phyloP scores from a whole-genome alignment of 2,888 invertebrate genomes.

The Amorpha juglandis region DNA sequence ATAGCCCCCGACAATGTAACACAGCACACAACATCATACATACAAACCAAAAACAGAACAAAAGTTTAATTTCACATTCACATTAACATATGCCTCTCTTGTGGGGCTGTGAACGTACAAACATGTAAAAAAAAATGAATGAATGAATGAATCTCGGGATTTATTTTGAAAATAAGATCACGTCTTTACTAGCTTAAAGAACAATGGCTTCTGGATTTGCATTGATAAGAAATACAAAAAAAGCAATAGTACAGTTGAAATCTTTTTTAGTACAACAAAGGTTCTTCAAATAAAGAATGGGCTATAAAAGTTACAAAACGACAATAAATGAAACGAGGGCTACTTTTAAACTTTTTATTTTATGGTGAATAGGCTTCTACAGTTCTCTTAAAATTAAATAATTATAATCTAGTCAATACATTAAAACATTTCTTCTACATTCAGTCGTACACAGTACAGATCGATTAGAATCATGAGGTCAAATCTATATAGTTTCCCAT shows the following conservation, averaged over 20 bases:
- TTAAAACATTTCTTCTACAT: slow-evolving; percentile 13
- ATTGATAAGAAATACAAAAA: slow-evolving; percentile 14
- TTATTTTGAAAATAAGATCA: neutral
- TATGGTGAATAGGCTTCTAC: slow-evolving; percentile 39
- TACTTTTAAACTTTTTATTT: slow-evolving; percentile 47
- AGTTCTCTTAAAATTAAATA: slow-evolving; percentile 32
- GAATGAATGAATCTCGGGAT: too few species aligned
- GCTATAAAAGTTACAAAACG: slow-evolving; percentile 37
- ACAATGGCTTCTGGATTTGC: neutral
- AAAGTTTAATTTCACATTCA: too few species aligned
- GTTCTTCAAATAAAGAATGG: slow-evolving; percentile 31
- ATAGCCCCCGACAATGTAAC: too few species aligned
- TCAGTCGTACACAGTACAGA: slow-evolving; percentile 8
- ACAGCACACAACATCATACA: too few species aligned
- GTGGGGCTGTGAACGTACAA: too few species aligned
- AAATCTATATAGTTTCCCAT: neutral
- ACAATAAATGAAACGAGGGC: slow-evolving; percentile 42
- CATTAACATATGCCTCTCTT: too few species aligned
- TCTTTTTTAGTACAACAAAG: slow-evolving; percentile 16
- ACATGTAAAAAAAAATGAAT: too few species aligned
- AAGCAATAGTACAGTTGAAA: neutral
- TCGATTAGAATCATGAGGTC: slow-evolving; percentile 1
- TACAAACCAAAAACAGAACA: too few species aligned
- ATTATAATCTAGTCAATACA: slow-evolving; percentile 31
- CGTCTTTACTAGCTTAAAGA: neutral